Conservation (phyloP, 2,113 vertebrate species). For the Periophthalmus modestus region DNA sequence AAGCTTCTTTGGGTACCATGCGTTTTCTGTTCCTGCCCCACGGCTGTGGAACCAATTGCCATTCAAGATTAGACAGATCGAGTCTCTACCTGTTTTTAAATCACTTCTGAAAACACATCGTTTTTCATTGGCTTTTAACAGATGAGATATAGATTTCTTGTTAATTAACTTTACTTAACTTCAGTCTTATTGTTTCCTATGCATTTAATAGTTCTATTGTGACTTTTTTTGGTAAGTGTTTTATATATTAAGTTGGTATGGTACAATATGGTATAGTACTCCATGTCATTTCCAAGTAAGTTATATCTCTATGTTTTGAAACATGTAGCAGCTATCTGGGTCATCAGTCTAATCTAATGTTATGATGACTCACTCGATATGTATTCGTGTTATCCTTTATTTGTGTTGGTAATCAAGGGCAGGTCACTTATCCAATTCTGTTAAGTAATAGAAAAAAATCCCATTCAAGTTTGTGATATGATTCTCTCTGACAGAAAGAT, state of each 20-base stretch:
- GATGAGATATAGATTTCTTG: no score
- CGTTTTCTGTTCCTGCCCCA: background rate
- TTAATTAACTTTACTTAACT: no score
- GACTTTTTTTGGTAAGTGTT: no score
- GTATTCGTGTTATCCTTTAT: background rate
- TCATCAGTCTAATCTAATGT: background rate
- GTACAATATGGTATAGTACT: background rate
- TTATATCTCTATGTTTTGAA: background rate
- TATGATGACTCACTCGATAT: background rate
- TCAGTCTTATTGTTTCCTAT: no score
- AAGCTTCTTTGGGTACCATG: background rate
- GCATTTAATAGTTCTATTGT: no score
- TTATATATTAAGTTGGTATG: no score
- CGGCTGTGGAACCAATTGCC: background rate
- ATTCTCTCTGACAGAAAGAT: background rate
- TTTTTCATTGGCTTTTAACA: no score
- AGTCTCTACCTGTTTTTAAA: no score
- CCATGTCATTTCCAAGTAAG: background rate
- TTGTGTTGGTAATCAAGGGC: background rate
- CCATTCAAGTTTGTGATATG: background rate
- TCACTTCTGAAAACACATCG: no score
- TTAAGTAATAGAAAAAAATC: background rate
- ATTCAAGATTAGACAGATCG: background rate
- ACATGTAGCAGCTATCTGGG: background rate
- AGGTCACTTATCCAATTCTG: background rate